Percentiles rank a stretch among this genome's conserved stretches.
Conservation (phyloP, 2,113 vertebrate species). For the Motacilla alba region DNA sequence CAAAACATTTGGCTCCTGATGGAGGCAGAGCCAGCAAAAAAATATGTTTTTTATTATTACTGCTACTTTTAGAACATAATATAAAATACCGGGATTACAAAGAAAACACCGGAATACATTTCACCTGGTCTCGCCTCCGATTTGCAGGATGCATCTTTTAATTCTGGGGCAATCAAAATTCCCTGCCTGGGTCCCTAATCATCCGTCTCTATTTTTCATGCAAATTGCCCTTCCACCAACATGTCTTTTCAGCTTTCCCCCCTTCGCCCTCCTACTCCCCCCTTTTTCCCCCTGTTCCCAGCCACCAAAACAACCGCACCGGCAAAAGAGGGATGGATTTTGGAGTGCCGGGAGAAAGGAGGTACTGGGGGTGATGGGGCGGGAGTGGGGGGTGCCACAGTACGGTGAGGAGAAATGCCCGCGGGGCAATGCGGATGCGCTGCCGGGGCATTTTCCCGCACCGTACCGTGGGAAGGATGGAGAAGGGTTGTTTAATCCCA, state of each 20-base stretch:
- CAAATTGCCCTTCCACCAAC: conserved; percentile 66
- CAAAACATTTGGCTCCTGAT: conserved; percentile 62
- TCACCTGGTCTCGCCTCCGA: conserved; percentile 50
- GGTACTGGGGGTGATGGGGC: neutral
- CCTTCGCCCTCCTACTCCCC: conserved; percentile 34
- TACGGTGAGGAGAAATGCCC: neutral
- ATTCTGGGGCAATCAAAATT: conserved; percentile 69
- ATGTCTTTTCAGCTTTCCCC: conserved; percentile 36
- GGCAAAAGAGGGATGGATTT: conserved; percentile 14
- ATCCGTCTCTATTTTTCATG: conserved; percentile 73
- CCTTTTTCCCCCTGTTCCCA: neutral
- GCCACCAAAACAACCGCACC: neutral
- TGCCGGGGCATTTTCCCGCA: neutral
- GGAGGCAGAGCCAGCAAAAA: conserved; percentile 45
- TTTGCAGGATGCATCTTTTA: conserved; percentile 51
- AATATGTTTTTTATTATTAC: conserved; percentile 5
- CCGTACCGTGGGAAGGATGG: neutral
- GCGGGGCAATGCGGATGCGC: neutral
- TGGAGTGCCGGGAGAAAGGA: conserved; percentile 12
- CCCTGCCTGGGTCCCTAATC: conserved; percentile 69
- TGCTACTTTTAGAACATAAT: conserved; percentile 59
- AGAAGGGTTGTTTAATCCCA: neutral
- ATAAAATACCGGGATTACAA: conserved; percentile 23
- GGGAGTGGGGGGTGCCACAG: neutral
- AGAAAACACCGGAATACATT: conserved; percentile 55